These are phyloP conservation scores for Ganaspis sp. DNA, from an alignment of 1,140 invertebrate genomes.

Conservation along the genomic window DNA sequence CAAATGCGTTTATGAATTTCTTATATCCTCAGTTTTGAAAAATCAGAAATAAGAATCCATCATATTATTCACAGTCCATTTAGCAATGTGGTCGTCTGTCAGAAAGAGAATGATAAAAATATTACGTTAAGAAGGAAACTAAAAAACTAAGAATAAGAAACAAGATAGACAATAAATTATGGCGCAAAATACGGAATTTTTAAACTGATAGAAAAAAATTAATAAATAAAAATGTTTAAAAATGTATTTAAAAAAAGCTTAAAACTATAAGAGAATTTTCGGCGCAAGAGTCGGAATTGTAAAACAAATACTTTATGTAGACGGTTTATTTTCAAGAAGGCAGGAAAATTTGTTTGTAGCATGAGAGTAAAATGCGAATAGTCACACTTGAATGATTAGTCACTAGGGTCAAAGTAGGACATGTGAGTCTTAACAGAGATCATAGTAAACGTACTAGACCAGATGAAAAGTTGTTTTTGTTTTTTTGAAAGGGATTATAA, in stretches of 20 bases:
- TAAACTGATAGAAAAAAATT: too few relatives aligned
- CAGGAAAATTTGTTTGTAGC: background rate
- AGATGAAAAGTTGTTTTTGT: slow-evolving; percentile 7
- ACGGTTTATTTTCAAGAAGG: too few relatives aligned
- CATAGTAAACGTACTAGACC: background rate
- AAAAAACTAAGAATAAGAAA: background rate
- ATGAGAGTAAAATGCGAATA: background rate
- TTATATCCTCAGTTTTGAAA: background rate
- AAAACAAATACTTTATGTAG: too few relatives aligned
- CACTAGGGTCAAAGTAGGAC: background rate
- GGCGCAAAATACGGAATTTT: too few relatives aligned
- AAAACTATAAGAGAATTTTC: too few relatives aligned
- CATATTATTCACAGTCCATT: background rate
- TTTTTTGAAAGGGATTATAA: background rate
- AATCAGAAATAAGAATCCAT: background rate
- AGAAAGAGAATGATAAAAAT: background rate
- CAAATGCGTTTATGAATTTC: too few relatives aligned
- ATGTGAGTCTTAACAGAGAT: background rate
- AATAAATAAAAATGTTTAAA: too few relatives aligned
- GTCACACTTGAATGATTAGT: background rate
- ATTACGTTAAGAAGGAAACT: background rate
- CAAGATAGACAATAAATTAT: background rate
- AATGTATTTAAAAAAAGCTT: too few relatives aligned
- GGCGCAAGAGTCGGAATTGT: too few relatives aligned
- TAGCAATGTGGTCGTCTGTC: background rate